phyloP scores from a whole-genome alignment of 2,113 vertebrate species.

The Saccopteryx bilineata region DNA sequence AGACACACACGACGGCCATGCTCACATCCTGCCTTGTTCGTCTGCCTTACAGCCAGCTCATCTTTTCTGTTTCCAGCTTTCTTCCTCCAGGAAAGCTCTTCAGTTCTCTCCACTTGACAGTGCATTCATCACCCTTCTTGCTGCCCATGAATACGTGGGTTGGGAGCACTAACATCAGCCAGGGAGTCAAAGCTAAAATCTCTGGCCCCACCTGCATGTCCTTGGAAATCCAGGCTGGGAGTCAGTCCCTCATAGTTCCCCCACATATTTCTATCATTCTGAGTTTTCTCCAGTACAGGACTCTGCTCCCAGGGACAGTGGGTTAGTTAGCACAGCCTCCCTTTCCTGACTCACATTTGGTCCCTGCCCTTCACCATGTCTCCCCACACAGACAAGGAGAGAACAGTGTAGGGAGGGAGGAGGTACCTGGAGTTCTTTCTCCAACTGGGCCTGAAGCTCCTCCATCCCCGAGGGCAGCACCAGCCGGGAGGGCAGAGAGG shows the following conservation, averaged over 20 bases:
- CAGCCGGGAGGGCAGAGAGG: slow-evolving; percentile 88
- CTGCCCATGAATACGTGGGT: neutral
- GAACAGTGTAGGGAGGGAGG: neutral
- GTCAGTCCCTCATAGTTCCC: neutral
- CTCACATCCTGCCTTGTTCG: neutral
- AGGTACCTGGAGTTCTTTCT: slow-evolving; percentile 90
- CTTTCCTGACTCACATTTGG: neutral
- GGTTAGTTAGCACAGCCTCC: neutral
- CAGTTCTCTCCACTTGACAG: rapidly evolving
- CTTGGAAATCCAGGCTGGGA: neutral
- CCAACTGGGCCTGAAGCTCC: slow-evolving; percentile 87
- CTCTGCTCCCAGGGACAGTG: neutral
- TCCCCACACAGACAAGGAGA: neutral
- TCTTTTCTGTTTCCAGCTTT: neutral
- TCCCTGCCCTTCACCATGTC: neutral
- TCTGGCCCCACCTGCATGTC: neutral
- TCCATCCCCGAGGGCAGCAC: slow-evolving; percentile 77
- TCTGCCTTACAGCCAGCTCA: neutral
- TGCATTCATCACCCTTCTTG: neutral
- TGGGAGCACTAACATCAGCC: neutral
- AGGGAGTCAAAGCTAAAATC: neutral
- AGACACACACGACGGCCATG: neutral
- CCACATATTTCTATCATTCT: neutral
- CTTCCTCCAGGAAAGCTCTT: neutral
- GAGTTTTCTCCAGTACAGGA: neutral